Base-by-base conservation (phyloP, 2,888 invertebrate genomes). In the Caenorhabditis sp. region DNA sequence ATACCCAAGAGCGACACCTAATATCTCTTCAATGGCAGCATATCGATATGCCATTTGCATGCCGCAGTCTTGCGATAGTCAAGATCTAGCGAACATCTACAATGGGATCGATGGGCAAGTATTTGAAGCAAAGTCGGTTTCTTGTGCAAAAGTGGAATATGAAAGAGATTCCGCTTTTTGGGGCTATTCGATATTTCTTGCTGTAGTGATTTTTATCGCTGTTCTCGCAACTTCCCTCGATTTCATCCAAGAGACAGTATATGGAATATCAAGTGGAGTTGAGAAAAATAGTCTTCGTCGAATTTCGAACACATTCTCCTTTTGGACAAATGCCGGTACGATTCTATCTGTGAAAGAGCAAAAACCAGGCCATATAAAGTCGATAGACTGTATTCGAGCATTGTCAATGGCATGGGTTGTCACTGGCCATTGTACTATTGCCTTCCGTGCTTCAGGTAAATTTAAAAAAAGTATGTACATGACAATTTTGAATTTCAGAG, bases 391-490 rank as follows among this genome's bases (percentile, higher is more conserved):
- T 60, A 81, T 83, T 12, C 69, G 83, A n/a, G 63, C 81, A 31
- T 67, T 83, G 50, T 82, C 83, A 3, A 83, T 83, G 74, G 64
- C 60, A 23, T 83, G 83, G 83, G 82, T 83, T 2, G 72, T 80
- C 8, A 53, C 76, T 43, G 80, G 78, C 25, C 77, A 80, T 59
- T 43, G 69, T 5, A 60, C 62, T 49, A 61, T 53, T 10, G 20
- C 20, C 20, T 23, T 58, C 10, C 20, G 1, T 1, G 1, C n/a
- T 7, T n/a, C 38, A n/a, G 57, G 57, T 57, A n/a, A 57, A n/a
- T n/a, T n/a, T n/a, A n/a, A n/a, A n/a, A n/a, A n/a, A n/a, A n/a
- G n/a, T n/a, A n/a, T n/a, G n/a, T n/a, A n/a, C n/a, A n/a, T n/a
- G n/a, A n/a, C n/a, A n/a, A n/a, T n/a, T n/a, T n/a, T n/a, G n/a